Conservation (phyloP, 1,140 invertebrate species). For the Ceratina japonica region DNA sequence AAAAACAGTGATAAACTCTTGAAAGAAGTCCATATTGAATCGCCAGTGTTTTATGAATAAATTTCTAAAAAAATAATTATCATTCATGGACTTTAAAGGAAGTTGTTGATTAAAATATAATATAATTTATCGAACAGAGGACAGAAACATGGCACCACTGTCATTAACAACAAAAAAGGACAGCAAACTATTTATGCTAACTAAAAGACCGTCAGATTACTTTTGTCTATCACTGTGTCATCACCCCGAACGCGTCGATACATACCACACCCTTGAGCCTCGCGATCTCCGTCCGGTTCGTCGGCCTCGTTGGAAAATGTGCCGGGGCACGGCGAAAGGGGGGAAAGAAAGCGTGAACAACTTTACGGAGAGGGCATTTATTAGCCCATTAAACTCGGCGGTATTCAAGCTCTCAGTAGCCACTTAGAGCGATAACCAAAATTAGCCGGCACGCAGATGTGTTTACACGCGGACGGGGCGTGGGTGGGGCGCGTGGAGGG, state of each 20-base stretch:
- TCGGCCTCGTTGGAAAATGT: neutral
- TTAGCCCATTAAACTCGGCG: neutral
- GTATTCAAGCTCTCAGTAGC: neutral
- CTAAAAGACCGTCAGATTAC: too few relatives aligned
- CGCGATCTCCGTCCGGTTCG: neutral
- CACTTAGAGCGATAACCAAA: conserved; percentile 39
- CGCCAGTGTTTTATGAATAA: too few relatives aligned
- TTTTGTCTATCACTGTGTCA: too few relatives aligned
- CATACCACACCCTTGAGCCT: neutral
- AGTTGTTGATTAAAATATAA: too few relatives aligned
- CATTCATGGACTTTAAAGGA: too few relatives aligned
- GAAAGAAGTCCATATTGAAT: too few relatives aligned
- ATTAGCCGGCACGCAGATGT: conserved; percentile 60
- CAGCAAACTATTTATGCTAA: too few relatives aligned
- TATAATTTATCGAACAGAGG: too few relatives aligned
- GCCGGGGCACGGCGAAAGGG: neutral
- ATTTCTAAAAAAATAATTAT: too few relatives aligned
- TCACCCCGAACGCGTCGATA: neutral
- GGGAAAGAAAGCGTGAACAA: neutral
- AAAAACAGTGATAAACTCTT: too few relatives aligned
- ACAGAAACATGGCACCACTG: too few relatives aligned
- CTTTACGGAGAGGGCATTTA: neutral
- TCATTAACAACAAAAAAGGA: too few relatives aligned
- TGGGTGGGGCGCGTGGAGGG: neutral
- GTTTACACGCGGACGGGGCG: conserved; percentile 47